A percentile compares a stretch with the other conserved stretches of the same genome.
phyloP scores from a whole-genome alignment of 2,113 vertebrate genomes.

The Antechinus stuartii region DNA sequence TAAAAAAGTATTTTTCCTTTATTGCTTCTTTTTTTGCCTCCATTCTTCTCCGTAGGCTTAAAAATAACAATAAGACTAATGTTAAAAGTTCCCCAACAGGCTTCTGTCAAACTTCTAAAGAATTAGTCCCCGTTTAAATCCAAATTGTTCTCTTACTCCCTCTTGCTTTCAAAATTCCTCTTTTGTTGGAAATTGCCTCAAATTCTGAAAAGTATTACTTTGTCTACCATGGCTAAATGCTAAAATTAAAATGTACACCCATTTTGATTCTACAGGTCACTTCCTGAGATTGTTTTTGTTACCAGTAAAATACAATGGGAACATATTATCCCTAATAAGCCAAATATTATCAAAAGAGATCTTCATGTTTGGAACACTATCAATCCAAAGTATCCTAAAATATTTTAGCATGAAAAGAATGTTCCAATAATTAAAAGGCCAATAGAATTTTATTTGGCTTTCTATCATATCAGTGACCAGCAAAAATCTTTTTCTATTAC shows the following conservation, averaged over 20 bases:
- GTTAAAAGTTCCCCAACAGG: neutral
- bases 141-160: slow-evolving; percentile 16
- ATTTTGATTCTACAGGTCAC: slow-evolving; percentile 61
- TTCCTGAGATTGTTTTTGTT: slow-evolving; percentile 75
- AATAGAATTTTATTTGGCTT: slow-evolving; percentile 43
- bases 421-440: neutral
- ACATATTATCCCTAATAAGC: slow-evolving; percentile 50
- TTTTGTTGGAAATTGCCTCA: slow-evolving; percentile 17
- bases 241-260: slow-evolving; percentile 7
- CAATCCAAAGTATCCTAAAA: slow-evolving; percentile 36
- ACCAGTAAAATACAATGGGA: slow-evolving; percentile 70
- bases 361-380: slow-evolving; percentile 28
- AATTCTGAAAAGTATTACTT: neutral
- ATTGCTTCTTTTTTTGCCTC: slow-evolving; percentile 11
- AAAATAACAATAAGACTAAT: neutral
- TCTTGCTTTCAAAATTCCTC: slow-evolving; percentile 37
- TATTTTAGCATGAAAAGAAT: slow-evolving; percentile 41
- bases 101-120: neutral
- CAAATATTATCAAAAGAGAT: slow-evolving; percentile 51
- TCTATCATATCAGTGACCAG: neutral
- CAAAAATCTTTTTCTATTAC: neutral
- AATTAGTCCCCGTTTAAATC: slow-evolving; percentile 26
- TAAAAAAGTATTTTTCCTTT: slow-evolving; percentile 27
- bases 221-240: neutral
- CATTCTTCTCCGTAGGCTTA: slow-evolving; percentile 21